These are phyloP conservation scores for Empidonax alnorum DNA, from an alignment of 2,113 vertebrate species.

Conservation along the genomic window DNA sequence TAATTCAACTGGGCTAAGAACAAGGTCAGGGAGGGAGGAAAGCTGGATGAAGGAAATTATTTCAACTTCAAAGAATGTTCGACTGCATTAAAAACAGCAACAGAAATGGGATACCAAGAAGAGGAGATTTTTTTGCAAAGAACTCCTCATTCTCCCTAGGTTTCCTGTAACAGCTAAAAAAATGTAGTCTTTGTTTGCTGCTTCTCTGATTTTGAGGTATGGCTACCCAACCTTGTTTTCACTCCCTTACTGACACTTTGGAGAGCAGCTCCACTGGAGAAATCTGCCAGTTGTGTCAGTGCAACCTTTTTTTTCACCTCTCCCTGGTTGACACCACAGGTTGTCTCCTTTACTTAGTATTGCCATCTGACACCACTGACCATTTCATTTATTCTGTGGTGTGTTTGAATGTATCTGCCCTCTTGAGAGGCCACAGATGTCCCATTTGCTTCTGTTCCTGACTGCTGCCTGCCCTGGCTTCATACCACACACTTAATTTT, in stretches of 20 bases:
- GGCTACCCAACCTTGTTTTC: not conserved
- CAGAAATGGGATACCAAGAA: not conserved
- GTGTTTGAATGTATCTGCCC: not conserved
- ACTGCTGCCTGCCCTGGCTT: not conserved
- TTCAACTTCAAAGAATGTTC: constrained; percentile 30
- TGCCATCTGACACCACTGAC: not conserved
- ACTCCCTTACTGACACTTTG: not conserved
- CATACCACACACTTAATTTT: not conserved
- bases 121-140: not conserved
- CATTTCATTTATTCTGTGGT: not conserved
- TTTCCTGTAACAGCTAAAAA: not conserved
- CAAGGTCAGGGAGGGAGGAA: not conserved
- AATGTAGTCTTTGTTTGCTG: not conserved
- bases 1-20: not conserved
- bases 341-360: not conserved
- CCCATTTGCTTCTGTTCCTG: not conserved
- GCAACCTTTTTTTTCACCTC: not conserved
- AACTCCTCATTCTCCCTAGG: not conserved
- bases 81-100: not conserved
- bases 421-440: not conserved
- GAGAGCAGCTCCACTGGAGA: not conserved
- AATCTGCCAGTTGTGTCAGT: not conserved
- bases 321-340: not conserved
- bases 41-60: not conserved
- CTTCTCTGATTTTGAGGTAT: not conserved